These are phyloP conservation scores for Harlomillsia oculata DNA, from an alignment of 1,140 invertebrate species.

Conservation along the genomic window DNA sequence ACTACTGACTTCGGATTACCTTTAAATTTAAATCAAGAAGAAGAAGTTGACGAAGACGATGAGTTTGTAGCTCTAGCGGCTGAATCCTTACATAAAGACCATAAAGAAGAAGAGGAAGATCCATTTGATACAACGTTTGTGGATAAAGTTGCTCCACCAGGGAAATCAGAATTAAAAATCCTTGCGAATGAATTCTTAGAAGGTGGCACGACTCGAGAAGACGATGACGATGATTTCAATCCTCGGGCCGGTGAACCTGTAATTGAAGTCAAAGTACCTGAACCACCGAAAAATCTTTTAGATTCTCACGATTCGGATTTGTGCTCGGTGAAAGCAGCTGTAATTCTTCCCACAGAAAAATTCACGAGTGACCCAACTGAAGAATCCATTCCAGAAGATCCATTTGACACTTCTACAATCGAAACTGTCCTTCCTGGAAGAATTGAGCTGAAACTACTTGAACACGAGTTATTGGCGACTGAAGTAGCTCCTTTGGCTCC, in stretches of 20 bases:
- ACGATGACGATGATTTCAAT: slow-evolving; percentile 57
- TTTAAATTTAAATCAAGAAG: not conserved
- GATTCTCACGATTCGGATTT: not conserved
- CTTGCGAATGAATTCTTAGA: slow-evolving; percentile 50
- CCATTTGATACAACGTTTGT: slow-evolving; percentile 79
- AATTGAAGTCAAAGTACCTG: slow-evolving; percentile 41
- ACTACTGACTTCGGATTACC: not conserved
- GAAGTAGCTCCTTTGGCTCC: slow-evolving; percentile 13
- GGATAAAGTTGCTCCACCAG: slow-evolving; percentile 53
- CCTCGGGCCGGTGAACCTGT: slow-evolving; percentile 51
- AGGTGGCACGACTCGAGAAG: slow-evolving; percentile 32
- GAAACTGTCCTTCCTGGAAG: slow-evolving; percentile 60
- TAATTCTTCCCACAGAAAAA: slow-evolving; percentile 37
- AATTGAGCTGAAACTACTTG: slow-evolving; percentile 65
- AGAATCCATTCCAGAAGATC: slow-evolving; percentile 57
- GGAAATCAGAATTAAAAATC: slow-evolving; percentile 52
- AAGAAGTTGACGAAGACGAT: slow-evolving; percentile 49
- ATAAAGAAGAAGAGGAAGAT: slow-evolving; percentile 45
- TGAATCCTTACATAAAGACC: slow-evolving; percentile 54
- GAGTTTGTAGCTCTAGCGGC: slow-evolving; percentile 64
- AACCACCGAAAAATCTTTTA: slow-evolving; percentile 45
- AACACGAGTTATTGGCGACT: slow-evolving; percentile 60
- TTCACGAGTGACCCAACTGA: slow-evolving; percentile 45
- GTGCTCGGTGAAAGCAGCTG: slow-evolving; percentile 19
- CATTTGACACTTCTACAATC: slow-evolving; percentile 71